Evolutionary conservation across 2,113 vertebrate genomes (phyloP).

Genomic region (Melanotaenia duboulayi): DNA sequence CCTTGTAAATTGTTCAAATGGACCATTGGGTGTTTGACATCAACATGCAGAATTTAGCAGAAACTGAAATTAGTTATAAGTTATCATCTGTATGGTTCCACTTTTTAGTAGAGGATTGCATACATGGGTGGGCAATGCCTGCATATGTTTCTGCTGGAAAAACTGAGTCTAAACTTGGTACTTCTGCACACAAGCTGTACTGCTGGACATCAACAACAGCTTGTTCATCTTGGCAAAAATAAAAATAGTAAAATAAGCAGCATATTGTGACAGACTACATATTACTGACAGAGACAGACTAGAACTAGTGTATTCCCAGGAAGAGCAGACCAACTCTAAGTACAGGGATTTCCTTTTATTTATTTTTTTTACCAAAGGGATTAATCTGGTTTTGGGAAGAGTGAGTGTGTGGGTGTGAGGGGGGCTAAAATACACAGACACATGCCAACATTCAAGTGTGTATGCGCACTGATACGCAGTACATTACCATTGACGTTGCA

Average conservation of each 20-base stretch:
- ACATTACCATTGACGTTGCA: slow-evolving; percentile 30
- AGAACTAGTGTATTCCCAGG: slow-evolving; percentile 21
- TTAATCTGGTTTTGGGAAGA: slow-evolving; percentile 59
- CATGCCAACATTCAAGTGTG: slow-evolving; percentile 8
- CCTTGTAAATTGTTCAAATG: no score
- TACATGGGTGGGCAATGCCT: slow-evolving; percentile 36
- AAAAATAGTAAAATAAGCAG: background rate
- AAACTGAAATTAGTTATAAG: no score
- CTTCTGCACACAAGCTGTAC: slow-evolving; percentile 17
- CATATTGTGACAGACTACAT: background rate
- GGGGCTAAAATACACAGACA: slow-evolving; percentile 32
- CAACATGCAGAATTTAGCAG: no score
- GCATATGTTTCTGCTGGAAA: slow-evolving; percentile 28
- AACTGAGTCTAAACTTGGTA: slow-evolving; percentile 22
- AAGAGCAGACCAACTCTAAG: slow-evolving; percentile 43
- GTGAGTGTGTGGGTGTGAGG: background rate
- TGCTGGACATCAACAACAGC: slow-evolving; percentile 7
- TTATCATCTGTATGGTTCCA: no score
- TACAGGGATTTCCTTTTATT: slow-evolving; percentile 66
- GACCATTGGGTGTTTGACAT: no score
- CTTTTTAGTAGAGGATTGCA: slow-evolving; percentile 3
- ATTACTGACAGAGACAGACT: slow-evolving; percentile 2
- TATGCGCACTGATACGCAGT: slow-evolving; percentile 5
- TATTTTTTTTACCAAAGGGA: slow-evolving; percentile 62
- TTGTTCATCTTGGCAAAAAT: background rate